Evolutionary conservation across 1,140 invertebrate genomes (phyloP).

Genomic region (Probaryconus sp.): DNA sequence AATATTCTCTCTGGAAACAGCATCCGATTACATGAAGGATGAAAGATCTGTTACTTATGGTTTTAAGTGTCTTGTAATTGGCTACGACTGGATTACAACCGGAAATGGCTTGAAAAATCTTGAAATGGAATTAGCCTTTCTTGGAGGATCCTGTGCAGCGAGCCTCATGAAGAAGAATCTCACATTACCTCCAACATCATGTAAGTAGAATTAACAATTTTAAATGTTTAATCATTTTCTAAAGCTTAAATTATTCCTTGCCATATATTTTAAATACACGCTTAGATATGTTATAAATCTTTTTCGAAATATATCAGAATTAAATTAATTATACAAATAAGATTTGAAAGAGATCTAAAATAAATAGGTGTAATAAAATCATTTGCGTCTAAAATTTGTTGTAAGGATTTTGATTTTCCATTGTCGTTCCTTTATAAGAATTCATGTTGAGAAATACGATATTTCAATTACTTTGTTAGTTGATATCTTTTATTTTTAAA

Average conservation of each 20-base stretch:
- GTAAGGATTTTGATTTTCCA: conserved; percentile 6
- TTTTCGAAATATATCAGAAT: too few relatives aligned
- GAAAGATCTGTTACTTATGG: conserved; percentile 91
- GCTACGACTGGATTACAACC: conserved; percentile 89
- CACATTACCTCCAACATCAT: conserved; percentile 82
- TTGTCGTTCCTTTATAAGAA: conserved; percentile 1
- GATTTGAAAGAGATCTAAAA: too few relatives aligned
- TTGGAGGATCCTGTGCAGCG: conserved; percentile 93
- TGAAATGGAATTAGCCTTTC: conserved; percentile 93
- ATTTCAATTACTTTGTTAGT: conserved; percentile 33
- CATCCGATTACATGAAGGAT: conserved; percentile 96
- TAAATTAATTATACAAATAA: too few relatives aligned
- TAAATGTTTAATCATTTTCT: conserved; percentile 17
- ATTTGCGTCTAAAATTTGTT: too few relatives aligned
- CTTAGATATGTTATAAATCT: too few relatives aligned
- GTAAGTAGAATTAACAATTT: conserved; percentile 72
- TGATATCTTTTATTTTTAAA: conserved; percentile 63
- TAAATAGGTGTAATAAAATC: too few relatives aligned
- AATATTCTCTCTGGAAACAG: conserved; percentile 95
- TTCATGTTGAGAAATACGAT: conserved; percentile 28
- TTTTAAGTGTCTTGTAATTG: conserved; percentile 94
- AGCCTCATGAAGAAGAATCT: conserved; percentile 93
- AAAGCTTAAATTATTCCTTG: too few relatives aligned
- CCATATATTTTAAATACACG: too few relatives aligned
- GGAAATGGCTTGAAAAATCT: conserved; percentile 85